Evolutionary conservation across 2,797 vertebrate species (phyloP).

Genomic region (Alectoris magna): DNA sequence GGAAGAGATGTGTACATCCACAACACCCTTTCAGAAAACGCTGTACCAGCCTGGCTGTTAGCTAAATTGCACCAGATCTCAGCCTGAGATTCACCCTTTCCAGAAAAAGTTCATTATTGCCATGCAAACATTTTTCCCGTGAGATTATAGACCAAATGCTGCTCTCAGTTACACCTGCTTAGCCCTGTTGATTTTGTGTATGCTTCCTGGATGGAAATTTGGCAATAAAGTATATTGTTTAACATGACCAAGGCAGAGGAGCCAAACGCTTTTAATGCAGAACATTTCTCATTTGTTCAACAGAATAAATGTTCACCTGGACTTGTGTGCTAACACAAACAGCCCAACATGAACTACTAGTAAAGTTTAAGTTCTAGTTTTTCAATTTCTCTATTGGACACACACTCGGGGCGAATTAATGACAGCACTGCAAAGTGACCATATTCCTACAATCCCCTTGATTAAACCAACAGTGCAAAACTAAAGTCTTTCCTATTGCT

Average conservation of each 20-base stretch:
- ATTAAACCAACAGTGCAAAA: background rate
- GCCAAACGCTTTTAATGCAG: constrained; percentile 8
- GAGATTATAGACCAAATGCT: background rate
- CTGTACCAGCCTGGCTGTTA: background rate
- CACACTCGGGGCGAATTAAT: background rate
- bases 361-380: background rate
- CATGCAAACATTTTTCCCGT: background rate
- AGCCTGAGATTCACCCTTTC: background rate
- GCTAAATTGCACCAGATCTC: background rate
- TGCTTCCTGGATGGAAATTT: constrained; percentile 14
- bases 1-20: background rate
- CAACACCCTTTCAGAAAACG: background rate
- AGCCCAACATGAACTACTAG: background rate
- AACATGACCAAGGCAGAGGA: background rate
- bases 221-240: constrained; percentile 25
- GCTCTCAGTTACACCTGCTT: background rate
- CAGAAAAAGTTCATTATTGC: background rate
- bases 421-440: background rate
- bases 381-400: background rate
- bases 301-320: background rate
- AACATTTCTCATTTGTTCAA: constrained; percentile 19
- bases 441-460: background rate
- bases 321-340: background rate
- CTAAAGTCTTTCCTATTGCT: background rate
- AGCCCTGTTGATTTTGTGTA: background rate